phyloP scores from a whole-genome alignment of 2,113 vertebrate genomes.

The Aegithalos caudatus region DNA sequence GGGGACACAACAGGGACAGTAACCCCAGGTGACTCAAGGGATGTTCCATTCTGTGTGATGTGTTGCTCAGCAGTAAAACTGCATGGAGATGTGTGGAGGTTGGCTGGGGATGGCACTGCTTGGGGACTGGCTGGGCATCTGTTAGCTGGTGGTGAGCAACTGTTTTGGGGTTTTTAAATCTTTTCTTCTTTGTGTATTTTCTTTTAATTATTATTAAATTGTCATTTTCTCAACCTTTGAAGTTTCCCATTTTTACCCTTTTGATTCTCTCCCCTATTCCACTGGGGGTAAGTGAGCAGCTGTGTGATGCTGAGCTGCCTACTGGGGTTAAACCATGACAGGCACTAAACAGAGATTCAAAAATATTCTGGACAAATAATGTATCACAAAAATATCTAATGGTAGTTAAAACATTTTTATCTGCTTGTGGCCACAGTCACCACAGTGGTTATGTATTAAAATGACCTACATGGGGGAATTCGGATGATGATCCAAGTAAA shows the following conservation, averaged over 20 bases:
- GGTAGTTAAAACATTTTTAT: background rate
- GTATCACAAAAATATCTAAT: background rate
- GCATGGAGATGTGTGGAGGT: background rate
- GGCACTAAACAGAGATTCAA: background rate
- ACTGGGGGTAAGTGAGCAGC: background rate
- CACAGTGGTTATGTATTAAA: background rate
- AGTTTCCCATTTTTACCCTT: background rate
- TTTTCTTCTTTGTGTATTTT: background rate
- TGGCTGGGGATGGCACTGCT: background rate
- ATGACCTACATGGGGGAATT: background rate
- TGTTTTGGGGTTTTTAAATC: background rate
- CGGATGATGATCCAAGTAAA: background rate
- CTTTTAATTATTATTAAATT: background rate
- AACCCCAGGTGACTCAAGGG: background rate
- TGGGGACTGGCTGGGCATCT: background rate
- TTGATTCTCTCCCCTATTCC: background rate
- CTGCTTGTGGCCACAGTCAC: background rate
- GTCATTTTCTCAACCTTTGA: background rate
- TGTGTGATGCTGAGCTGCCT: background rate
- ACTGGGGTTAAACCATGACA: background rate
- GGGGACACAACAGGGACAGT: background rate
- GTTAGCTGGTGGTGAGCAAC: background rate
- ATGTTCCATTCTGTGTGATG: fast-evolving
- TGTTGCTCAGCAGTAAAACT: background rate
- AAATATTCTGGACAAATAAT: background rate